Base-by-base conservation (phyloP, 2,888 invertebrate genomes). In the Eulithis testata region DNA sequence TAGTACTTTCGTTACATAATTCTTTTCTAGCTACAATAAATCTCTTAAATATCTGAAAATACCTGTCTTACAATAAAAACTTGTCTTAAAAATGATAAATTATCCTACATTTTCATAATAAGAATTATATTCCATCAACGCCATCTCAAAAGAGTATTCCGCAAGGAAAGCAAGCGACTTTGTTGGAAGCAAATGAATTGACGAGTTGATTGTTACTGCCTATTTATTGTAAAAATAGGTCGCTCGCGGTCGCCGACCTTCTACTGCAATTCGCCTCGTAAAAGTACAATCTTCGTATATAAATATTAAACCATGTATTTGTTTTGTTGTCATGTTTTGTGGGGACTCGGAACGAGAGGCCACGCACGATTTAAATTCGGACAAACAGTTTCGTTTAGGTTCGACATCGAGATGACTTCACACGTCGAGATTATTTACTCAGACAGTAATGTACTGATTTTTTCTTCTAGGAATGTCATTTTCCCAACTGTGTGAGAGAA, bases 161-260 rank as follows among this genome's bases (percentile, higher is more conserved):
- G 68, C 72, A 76, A 79, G 78, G 78, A 85, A 86, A 83, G 79
- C 76, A 78, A 82, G 78, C 80, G 79, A 82, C 79, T 83, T 83
- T 85, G 84, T 84, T 84, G 75, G 69, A 81, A 76, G 82, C 84
- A 84, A 87, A 85, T 86, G 82, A 83, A 81, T 83, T 84, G 83
- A 83, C 76, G 81, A 80, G 79, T 75, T 80, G 82, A 84, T 86
- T 84, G 85, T 86, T 85, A 84, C 80, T 83, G 83, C 77, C 82
- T 82, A 85, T 87, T 86, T 83, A 85, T 81, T 82, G 77, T 83
- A 85, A 82, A 90, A 88, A 90, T 89, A 84, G 90, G 90, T 88
- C 86, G 81, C 70, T 70, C 72, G 73, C 84, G 87, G 87, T 83
- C 87, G 83, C 78, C 79, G 88, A 86, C 85, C 87, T 76, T 72